Base-by-base conservation (phyloP, 2,113 vertebrate species). In the Vulpes lagopus region DNA sequence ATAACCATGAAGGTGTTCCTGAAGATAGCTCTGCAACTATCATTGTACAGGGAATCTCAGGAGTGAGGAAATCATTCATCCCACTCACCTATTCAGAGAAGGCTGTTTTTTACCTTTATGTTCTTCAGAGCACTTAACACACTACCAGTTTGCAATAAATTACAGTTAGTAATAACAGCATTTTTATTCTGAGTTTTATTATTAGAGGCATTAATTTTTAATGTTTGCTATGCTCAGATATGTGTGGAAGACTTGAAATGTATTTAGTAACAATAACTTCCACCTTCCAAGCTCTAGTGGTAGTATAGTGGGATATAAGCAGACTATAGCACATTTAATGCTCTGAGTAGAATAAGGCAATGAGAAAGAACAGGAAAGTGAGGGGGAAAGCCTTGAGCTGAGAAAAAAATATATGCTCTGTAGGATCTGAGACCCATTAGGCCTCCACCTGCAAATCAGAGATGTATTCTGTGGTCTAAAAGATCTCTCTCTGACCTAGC, bases 141-240 rank as follows among this genome's bases (percentile, higher is more conserved):
- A 62, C 91, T 59, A 92, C 62, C 79, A 78, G 62, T 80, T 95
- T 85, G 79, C 73, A 95, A 94, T 98, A 98, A 97, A 98, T 98
- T 97, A 98, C 81, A 97, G 92, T 98, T 97, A 97, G 96, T 91
- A 89, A 91, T 89, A 97, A 95, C 89, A 73, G 93, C 67, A 65
- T 91, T 23, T 1, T 94, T 96, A 97, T 93, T 91, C 93, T 92
- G 73, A 79, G n/a, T 91, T 98, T 98, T 94, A 97, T 96, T 95
- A 97, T 94, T 94, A 96, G 82, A 91, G 81, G 35, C 93, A 97
- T 98, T 98, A 94, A 97, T 95, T 98, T 97, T 98, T 98, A 91
- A 97, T 96, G 94, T 89, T 87, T 87, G 53, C 91, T 80, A 0
- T 85, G 87, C 23, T 91, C 79, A 65, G 89, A 94, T 82, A 71